These are phyloP conservation scores for Entelurus aequoreus DNA, from an alignment of 2,113 vertebrate species.

Conservation along the genomic window DNA sequence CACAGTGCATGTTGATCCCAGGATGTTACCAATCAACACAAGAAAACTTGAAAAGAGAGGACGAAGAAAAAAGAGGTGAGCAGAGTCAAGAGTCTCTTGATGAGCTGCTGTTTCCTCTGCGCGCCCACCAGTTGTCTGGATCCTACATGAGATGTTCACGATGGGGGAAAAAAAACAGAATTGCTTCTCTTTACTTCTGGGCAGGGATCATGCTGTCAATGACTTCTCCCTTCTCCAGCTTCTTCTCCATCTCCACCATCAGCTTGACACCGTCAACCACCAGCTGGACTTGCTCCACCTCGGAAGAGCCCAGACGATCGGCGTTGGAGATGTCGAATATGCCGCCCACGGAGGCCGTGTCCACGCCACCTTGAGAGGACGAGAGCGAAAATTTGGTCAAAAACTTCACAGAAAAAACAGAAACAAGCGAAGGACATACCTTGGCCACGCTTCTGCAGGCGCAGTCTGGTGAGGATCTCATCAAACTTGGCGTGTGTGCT, in stretches of 20 bases:
- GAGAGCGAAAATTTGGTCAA: background rate
- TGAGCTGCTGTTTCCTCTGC: slow-evolving; percentile 53
- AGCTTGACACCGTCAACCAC: slow-evolving; percentile 96
- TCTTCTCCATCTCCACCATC: slow-evolving; percentile 98
- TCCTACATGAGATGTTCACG: slow-evolving; percentile 45
- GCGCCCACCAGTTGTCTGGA: slow-evolving; percentile 40
- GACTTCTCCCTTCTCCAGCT: slow-evolving; percentile 87
- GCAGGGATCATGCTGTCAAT: slow-evolving; percentile 92
- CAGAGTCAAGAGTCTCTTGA: slow-evolving; percentile 68
- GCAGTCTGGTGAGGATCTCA: slow-evolving; percentile 85
- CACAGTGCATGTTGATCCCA: slow-evolving; percentile 69
- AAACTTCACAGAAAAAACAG: background rate
- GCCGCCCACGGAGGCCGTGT: slow-evolving; percentile 88
- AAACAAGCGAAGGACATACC: slow-evolving; percentile 56
- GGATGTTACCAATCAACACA: slow-evolving; percentile 67
- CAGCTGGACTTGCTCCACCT: slow-evolving; percentile 91
- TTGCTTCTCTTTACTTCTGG: slow-evolving; percentile 81
- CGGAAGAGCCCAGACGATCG: slow-evolving; percentile 88
- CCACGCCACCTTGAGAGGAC: slow-evolving; percentile 82
- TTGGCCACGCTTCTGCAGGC: slow-evolving; percentile 94
- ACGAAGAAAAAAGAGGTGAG: slow-evolving; percentile 41
- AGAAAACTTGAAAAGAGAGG: slow-evolving; percentile 45
- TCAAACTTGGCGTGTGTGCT: slow-evolving; percentile 90
- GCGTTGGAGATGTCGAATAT: slow-evolving; percentile 96
- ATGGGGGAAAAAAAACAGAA: slow-evolving; percentile 41